phyloP scores from a whole-genome alignment of 1,140 invertebrate genomes.

The Pachypeltis micranthus region DNA sequence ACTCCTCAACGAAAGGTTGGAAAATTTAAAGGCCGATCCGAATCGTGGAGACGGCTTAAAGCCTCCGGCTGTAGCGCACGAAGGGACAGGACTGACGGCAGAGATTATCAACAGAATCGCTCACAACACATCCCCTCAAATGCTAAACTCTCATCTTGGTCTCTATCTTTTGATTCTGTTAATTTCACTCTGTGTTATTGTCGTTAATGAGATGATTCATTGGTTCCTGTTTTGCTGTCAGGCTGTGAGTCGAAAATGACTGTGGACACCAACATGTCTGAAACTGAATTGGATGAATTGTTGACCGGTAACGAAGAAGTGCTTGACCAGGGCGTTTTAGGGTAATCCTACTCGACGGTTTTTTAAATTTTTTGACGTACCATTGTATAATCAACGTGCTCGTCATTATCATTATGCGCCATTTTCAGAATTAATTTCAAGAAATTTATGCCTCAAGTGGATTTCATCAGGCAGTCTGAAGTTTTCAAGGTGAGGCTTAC shows the following conservation, averaged over 20 bases:
- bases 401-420: too few species aligned
- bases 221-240: background rate
- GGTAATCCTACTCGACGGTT: slow-evolving; percentile 40
- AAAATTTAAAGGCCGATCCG: background rate
- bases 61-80: background rate
- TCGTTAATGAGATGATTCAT: too few species aligned
- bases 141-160: too few species aligned
- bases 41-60: background rate
- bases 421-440: slow-evolving; percentile 51
- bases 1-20: background rate
- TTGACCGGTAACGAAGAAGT: slow-evolving; percentile 54
- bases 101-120: background rate
- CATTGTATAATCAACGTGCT: too few species aligned
- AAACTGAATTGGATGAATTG: slow-evolving; percentile 46
- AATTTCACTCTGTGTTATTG: too few species aligned
- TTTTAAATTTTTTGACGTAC: background rate
- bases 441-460: slow-evolving; percentile 48
- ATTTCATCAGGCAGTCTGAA: slow-evolving; percentile 52
- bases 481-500: slow-evolving; percentile 42
- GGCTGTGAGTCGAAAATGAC: background rate
- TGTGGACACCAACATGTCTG: slow-evolving; percentile 3
- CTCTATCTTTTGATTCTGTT: too few species aligned
- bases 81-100: background rate
- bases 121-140: background rate
- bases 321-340: slow-evolving; percentile 46